A percentile compares a stretch with the other conserved stretches of the same genome.
phyloP scores from a whole-genome alignment of 2,888 invertebrate genomes.

The Argyresthia goedartella region DNA sequence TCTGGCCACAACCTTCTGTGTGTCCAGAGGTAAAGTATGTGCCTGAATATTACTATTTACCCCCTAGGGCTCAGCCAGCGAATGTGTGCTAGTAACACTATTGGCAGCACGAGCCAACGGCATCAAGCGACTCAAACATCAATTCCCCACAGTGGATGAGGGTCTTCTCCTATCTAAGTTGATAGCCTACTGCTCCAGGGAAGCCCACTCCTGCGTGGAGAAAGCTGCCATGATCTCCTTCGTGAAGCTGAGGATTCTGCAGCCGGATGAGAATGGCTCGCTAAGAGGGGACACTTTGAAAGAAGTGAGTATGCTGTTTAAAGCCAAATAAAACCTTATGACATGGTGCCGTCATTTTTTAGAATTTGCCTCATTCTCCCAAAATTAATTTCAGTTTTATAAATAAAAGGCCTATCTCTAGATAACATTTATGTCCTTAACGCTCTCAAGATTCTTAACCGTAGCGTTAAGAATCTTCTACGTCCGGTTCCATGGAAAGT shows the following conservation, averaged over 20 bases:
- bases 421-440: too few species aligned
- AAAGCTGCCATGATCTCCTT: slow-evolving; percentile 96
- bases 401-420: too few species aligned
- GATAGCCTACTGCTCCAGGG: slow-evolving; percentile 93
- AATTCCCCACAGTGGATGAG: slow-evolving; percentile 90
- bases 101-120: slow-evolving; percentile 92
- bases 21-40: too few species aligned
- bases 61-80: slow-evolving; percentile 93
- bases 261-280: slow-evolving; percentile 87
- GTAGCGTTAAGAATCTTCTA: too few species aligned
- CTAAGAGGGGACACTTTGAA: slow-evolving; percentile 84
- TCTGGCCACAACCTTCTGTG: too few species aligned
- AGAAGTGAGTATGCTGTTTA: slow-evolving; percentile 67
- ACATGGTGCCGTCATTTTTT: too few species aligned
- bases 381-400: too few species aligned
- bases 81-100: slow-evolving; percentile 93
- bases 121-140: slow-evolving; percentile 85
- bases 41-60: too few species aligned
- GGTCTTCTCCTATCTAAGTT: slow-evolving; percentile 90
- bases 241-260: slow-evolving; percentile 89
- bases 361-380: too few species aligned
- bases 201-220: slow-evolving; percentile 93
- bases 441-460: too few species aligned
- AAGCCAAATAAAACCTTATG: too few species aligned
- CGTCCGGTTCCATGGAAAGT: too few species aligned